Base-by-base conservation (phyloP, 2,888 invertebrate genomes). In the Drosophila monieri region DNA sequence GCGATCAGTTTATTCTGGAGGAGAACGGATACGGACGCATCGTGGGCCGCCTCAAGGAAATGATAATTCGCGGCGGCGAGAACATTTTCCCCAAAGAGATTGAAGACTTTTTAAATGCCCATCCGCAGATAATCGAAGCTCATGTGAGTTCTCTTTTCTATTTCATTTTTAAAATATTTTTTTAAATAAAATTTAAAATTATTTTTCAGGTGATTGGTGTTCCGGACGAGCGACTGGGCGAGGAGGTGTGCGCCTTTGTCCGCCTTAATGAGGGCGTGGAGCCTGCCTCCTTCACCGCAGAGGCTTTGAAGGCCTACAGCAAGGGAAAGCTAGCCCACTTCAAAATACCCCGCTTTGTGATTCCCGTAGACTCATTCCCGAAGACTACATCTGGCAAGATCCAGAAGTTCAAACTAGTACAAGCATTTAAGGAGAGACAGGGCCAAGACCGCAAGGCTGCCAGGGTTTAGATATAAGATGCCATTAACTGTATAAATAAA, bases 1-100 rank as follows among this genome's bases (percentile, higher is more conserved):
- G 91, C 0, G 92, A 92, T 73, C 93, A 94, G 76, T 95, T 94
- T 67, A 78, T 94, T 0, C 91, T 97, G 61, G 91, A 93, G 51
- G 93, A 93, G 67, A 92, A 94, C 74, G 96, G 96, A 0, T 95
- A 95, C 85, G 94, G 94, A 0, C 90, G 92, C 77, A 93, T 96
- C 67, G 93, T 95, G 18, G 96, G 96, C 0, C 92, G 96, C 53
- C 86, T 94, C 12, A 96, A 96, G 88, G 96, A 96, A 75, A 93
- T 96, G 93, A 93, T 96, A 46, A 96, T 96, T 57, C 92, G 96
- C 47, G 96, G 96, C 4, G 96, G 96, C n/a, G 96, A 96, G 90
- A 96, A 96, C 86, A 94, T 97, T 58, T 96, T 94, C 88, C 96
- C 97, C 0, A 94, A 93, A 93, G 96, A 96, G 92, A 93, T 97